A percentile compares a stretch with the other conserved stretches of the same genome.
These are phyloP conservation scores for Drosophila bifasciata DNA, from an alignment of 1,140 invertebrate species.

Conservation along the genomic window DNA sequence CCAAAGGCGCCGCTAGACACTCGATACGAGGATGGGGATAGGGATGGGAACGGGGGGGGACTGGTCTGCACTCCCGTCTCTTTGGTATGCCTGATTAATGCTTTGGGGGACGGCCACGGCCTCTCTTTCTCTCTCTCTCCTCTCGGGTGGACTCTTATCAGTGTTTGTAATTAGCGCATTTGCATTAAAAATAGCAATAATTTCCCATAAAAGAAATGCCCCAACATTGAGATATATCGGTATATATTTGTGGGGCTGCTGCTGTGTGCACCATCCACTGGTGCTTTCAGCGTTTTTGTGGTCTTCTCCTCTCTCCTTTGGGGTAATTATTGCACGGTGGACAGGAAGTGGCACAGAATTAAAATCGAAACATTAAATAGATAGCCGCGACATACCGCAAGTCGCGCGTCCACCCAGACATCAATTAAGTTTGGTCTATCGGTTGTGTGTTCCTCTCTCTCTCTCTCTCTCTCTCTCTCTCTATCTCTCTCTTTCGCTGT, in stretches of 20 bases:
- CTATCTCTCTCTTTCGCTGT: conserved; percentile 15
- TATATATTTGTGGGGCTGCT: conserved; percentile 28
- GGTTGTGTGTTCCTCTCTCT: neutral
- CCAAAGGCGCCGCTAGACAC: conserved; percentile 67
- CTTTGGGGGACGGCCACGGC: conserved; percentile 27
- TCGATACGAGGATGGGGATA: conserved; percentile 18
- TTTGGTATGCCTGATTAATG: conserved; percentile 70
- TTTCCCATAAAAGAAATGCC: conserved; percentile 76
- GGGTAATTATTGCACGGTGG: conserved; percentile 53
- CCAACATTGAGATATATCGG: conserved; percentile 46
- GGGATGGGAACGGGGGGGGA: neutral
- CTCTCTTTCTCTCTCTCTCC: conserved; percentile 23
- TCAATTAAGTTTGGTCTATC: conserved; percentile 52
- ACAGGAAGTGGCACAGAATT: conserved; percentile 74
- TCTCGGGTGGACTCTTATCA: conserved; percentile 50
- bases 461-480: neutral
- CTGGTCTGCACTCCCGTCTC: conserved; percentile 18
- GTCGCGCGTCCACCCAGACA: conserved; percentile 39
- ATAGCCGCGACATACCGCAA: conserved; percentile 57
- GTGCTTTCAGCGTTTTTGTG: neutral
- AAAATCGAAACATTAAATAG: conserved; percentile 76
- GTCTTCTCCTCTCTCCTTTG: conserved; percentile 21
- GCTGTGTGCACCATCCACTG: neutral
- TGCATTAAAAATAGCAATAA: conserved; percentile 83
- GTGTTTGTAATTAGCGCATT: conserved; percentile 83